A percentile compares a stretch with the other conserved stretches of the same genome.
Conservation (phyloP, 1,140 invertebrate genomes). For the Colletes latitarsis region DNA sequence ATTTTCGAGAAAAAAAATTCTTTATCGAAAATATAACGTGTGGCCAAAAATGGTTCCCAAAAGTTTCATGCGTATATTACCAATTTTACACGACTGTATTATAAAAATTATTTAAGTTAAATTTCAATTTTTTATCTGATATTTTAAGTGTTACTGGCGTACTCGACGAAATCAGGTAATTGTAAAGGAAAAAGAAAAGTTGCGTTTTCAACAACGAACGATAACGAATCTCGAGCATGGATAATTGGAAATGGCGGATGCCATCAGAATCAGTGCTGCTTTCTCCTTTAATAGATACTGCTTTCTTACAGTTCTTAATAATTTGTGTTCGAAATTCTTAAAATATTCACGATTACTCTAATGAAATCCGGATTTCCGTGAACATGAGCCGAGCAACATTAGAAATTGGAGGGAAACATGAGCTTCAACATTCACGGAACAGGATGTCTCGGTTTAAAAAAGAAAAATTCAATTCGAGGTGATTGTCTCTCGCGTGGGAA, state of each 20-base stretch:
- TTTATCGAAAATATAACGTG: too few relatives aligned
- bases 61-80: too few relatives aligned
- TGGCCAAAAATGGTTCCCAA: too few relatives aligned
- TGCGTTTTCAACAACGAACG: background rate
- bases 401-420: background rate
- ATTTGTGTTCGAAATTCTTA: background rate
- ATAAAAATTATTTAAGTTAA: background rate
- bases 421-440: background rate
- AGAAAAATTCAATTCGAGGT: background rate
- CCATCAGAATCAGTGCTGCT: background rate
- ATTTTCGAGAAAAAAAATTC: too few relatives aligned
- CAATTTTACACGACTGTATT: too few relatives aligned
- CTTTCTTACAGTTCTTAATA: background rate
- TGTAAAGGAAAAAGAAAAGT: background rate
- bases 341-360: background rate
- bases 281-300: background rate
- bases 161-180: background rate
- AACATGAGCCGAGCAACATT: constrained; percentile 7
- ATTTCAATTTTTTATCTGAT: too few relatives aligned
- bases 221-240: background rate
- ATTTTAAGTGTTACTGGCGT: too few relatives aligned
- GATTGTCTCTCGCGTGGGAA: background rate
- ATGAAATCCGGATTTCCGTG: constrained; percentile 14
- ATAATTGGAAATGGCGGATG: background rate
- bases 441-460: background rate